Conservation (phyloP, 2,888 invertebrate genomes). For the Pelosia muscerda region DNA sequence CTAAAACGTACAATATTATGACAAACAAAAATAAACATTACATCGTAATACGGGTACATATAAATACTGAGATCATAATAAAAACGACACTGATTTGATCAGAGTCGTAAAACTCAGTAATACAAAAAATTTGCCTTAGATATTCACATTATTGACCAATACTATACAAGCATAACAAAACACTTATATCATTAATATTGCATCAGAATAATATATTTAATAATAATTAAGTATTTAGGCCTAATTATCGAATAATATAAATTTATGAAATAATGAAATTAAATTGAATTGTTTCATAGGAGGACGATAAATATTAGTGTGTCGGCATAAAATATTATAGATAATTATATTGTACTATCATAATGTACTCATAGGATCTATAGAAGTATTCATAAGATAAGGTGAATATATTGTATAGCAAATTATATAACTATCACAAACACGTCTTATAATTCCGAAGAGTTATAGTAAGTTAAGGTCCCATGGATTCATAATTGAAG, state of each 20-base stretch:
- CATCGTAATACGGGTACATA: conserved; percentile 45
- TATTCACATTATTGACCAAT: conserved; percentile 56
- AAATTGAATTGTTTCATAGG: conserved; percentile 29
- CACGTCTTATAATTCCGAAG: conserved; percentile 38
- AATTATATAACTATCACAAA: conserved; percentile 46
- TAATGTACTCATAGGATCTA: conserved; percentile 43
- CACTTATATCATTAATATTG: conserved; percentile 43
- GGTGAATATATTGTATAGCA: conserved; percentile 36
- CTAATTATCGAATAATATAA: conserved; percentile 44
- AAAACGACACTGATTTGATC: conserved; percentile 61
- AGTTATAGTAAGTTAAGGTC: conserved; percentile 46
- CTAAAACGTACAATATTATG: conserved; percentile 39
- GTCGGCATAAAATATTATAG: conserved; percentile 32
- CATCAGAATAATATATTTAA: conserved; percentile 38
- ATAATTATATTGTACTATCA: conserved; percentile 45
- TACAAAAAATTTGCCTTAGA: conserved; percentile 55
- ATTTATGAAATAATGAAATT: conserved; percentile 43
- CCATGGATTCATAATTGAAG: conserved; percentile 52
- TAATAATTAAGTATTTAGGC: conserved; percentile 52
- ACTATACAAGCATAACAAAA: conserved; percentile 37
- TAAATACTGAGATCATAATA: conserved; percentile 67
- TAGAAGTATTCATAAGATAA: conserved; percentile 33
- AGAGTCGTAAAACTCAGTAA: conserved; percentile 48
- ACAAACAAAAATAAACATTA: conserved; percentile 38
- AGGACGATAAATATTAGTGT: conserved; percentile 35